Conservation (phyloP, 2,797 vertebrate species). For the Artibeus lituratus region DNA sequence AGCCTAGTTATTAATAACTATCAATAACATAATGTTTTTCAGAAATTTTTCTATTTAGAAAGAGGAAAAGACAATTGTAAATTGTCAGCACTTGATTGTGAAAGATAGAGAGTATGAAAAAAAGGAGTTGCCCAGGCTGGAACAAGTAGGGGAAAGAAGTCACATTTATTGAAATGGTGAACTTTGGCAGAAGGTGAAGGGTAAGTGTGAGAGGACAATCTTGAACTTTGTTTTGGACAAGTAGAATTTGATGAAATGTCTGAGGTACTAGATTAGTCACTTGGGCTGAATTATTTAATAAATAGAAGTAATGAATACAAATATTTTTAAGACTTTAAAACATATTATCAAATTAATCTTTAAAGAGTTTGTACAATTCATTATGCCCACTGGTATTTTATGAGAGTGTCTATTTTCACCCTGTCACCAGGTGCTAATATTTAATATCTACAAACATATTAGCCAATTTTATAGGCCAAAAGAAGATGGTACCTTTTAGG, state of each 20-base stretch:
- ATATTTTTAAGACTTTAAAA: not conserved
- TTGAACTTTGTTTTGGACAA: not conserved
- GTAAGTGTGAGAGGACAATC: not conserved
- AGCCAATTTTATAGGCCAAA: not conserved
- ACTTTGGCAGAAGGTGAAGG: fast-evolving
- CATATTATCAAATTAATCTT: not conserved
- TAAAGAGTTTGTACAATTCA: not conserved
- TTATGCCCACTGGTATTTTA: not conserved
- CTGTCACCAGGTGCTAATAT: not conserved
- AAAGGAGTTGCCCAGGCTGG: not conserved
- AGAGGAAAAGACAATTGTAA: not conserved
- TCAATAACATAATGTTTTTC: not conserved
- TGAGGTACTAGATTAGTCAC: not conserved
- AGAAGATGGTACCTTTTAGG: not conserved
- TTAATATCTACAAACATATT: not conserved
- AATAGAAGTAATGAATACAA: not conserved
- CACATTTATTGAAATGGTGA: not conserved
- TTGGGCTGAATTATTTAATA: not conserved
- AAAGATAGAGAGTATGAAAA: not conserved
- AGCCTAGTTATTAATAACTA: not conserved
- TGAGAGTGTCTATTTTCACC: not conserved
- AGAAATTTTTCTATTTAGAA: not conserved
- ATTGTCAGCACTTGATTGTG: not conserved
- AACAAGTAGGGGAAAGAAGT: not conserved
- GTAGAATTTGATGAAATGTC: not conserved